Base-by-base conservation (phyloP, 1,140 invertebrate species). In the Plectrocnemia conspersa region DNA sequence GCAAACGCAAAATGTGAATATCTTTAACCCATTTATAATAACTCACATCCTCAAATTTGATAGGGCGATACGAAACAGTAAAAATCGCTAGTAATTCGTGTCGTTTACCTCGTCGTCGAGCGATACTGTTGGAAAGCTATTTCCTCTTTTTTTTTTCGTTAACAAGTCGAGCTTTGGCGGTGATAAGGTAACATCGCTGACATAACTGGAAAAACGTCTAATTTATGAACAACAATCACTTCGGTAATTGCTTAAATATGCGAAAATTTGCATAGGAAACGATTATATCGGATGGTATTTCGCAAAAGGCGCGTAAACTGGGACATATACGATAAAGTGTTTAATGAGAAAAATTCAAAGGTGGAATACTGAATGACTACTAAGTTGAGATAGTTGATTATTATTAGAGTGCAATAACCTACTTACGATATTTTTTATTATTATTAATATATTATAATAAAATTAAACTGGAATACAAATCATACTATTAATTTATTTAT, bases 101-200 rank as follows among this genome's bases (percentile, higher is more conserved):
- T 54, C 52, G 23, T 54, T 54, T 54, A 45, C 42, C 40, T 54
- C 42, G 21, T 18, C 44, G 35, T 54, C 46, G 11, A 54, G n/a
- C n/a, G 52, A 54, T 54, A 54, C 10, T 21, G 10, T 3, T 45
- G 25, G 29, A 52, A 52, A 45, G 52, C n/a, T 19, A 54, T 44
- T 54, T 54, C 52, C 52, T 54, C n/a, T 19, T 45, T 44, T 54
- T 54, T 42, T 42, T 54, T 42, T 13, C 3, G n/a, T 38, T 38
- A 24, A 50, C 47, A 50, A 16, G 47, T 50, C 16, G 47, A 50
- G 47, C 47, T 50, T 50, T 50, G 35, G 18, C 35, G 15, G 1
- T 16, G 33, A 50, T 50, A 50, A 45, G 23, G 25, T n/a, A 25
- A 18, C 19, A 11, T n/a, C 5, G 33, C 11, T 15, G 47, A 50